phyloP scores from a whole-genome alignment of 2,888 invertebrate genomes.

The Archips xylosteana region DNA sequence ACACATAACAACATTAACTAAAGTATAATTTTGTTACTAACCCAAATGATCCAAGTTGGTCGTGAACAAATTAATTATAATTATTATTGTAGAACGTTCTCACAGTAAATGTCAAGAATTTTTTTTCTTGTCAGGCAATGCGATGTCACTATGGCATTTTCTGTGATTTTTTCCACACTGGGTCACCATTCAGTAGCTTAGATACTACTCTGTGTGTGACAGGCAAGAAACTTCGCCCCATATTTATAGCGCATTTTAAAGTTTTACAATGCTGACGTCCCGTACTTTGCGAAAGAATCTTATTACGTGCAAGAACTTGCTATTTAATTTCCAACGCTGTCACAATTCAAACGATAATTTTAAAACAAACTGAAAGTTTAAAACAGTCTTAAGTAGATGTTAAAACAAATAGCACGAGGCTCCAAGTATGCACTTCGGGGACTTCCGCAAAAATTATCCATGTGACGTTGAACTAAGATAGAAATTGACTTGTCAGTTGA shows the following conservation, averaged over 20 bases:
- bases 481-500: slow-evolving; percentile 18
- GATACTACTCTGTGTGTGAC: too few species aligned
- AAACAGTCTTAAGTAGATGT: slow-evolving; percentile 35
- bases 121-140: too few species aligned
- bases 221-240: too few species aligned
- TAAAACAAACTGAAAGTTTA: slow-evolving; percentile 41
- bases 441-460: slow-evolving; percentile 17
- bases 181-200: too few species aligned
- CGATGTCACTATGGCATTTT: too few species aligned
- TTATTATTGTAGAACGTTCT: too few species aligned
- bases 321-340: slow-evolving; percentile 28
- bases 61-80: too few species aligned
- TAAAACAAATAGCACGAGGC: slow-evolving; percentile 39
- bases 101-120: too few species aligned
- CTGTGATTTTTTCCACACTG: too few species aligned
- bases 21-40: too few species aligned
- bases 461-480: slow-evolving; percentile 15
- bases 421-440: slow-evolving; percentile 27
- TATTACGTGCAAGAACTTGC: slow-evolving; percentile 26
- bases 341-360: slow-evolving; percentile 40
- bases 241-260: neutral
- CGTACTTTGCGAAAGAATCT: slow-evolving; percentile 7
- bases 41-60: too few species aligned
- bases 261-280: neutral
- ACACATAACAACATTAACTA: too few species aligned